Evolutionary conservation across 1,140 invertebrate genomes (phyloP), one percentile per base, ranked within the genome.

Genomic region (Lepidurus apus): DNA sequence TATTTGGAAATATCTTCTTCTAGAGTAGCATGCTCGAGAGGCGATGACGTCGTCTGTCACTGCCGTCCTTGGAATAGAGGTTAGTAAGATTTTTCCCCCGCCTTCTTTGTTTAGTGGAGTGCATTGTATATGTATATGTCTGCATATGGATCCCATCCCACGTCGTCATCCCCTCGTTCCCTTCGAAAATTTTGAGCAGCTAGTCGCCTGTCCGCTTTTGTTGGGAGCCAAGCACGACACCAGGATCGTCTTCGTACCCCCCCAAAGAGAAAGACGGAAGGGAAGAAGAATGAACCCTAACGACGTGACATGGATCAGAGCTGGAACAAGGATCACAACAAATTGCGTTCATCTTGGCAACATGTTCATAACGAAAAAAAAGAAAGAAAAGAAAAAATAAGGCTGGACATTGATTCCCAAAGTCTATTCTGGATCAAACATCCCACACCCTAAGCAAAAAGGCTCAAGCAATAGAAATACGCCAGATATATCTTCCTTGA

Each of bases 261-360:
- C 53, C 21, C 21, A 13, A 65, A 3, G n/a, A 65, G 21, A 65
- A 65, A 65, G 53, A 65, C 17, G 53, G 13, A 65, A 65, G n/a
- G 21, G 53, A 65, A 21, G 53, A 17, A 17, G 53, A 65, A 13
- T 7, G 21, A 65, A 65, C 53, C 47, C 13, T 65, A 65, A 65
- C 53, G 53, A 65, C 13, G 53, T 65, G 53, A 65, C 53, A 65
- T 8, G 53, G 21, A 65, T 7, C 17, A 65, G 53, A 21, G 34
- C 34, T 34, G 34, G 34, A 34, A 34, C 34, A 34, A 34, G 53
- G 53, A 65, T 65, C 53, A 65, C 53, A 65, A 65, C 53, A 65
- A 65, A 65, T 65, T 65, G 21, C 53, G 53, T 21, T 65, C 53
- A 65, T 65, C 53, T 65, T 65, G 53, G 7, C 53, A 65, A 65